Conservation (phyloP, 2,888 invertebrate genomes). For the Hirtodrosophila alboralis region DNA sequence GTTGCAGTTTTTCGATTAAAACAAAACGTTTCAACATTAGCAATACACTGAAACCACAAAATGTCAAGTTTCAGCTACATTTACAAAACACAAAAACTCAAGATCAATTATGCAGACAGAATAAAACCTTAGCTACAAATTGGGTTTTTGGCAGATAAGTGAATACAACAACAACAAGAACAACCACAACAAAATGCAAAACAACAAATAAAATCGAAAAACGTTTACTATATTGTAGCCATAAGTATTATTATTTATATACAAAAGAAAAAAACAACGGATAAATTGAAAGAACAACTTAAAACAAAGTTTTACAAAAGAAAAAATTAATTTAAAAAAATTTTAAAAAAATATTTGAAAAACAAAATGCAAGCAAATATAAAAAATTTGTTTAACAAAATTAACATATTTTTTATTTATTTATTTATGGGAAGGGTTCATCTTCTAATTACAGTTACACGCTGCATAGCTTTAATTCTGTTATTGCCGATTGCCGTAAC, state of each 20-base stretch:
- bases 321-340: constrained; percentile 45
- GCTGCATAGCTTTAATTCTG: too few species aligned
- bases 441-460: too few species aligned
- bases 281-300: constrained; percentile 72
- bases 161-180: constrained; percentile 16
- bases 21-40: constrained; percentile 28
- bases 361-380: constrained; percentile 71
- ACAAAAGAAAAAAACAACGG: constrained; percentile 57
- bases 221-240: constrained; percentile 79
- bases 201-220: constrained; percentile 59
- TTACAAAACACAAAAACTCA: constrained; percentile 6
- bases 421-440: constrained; percentile 1
- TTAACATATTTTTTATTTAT: constrained; percentile 25
- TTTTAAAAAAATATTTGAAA: constrained; percentile 53
- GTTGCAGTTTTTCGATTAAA: constrained; percentile 74
- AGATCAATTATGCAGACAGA: constrained; percentile 56
- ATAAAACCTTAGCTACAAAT: constrained; percentile 30
- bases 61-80: constrained; percentile 1
- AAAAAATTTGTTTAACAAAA: constrained; percentile 78
- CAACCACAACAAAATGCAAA: constrained; percentile 31
- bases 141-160: constrained; percentile 25
- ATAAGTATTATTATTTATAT: constrained; percentile 83
- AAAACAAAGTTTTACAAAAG: constrained; percentile 82
- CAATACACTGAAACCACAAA: constrained; percentile 4
- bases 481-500: background rate